Conservation (phyloP, 2,113 vertebrate species). For the Pogona vitticeps region DNA sequence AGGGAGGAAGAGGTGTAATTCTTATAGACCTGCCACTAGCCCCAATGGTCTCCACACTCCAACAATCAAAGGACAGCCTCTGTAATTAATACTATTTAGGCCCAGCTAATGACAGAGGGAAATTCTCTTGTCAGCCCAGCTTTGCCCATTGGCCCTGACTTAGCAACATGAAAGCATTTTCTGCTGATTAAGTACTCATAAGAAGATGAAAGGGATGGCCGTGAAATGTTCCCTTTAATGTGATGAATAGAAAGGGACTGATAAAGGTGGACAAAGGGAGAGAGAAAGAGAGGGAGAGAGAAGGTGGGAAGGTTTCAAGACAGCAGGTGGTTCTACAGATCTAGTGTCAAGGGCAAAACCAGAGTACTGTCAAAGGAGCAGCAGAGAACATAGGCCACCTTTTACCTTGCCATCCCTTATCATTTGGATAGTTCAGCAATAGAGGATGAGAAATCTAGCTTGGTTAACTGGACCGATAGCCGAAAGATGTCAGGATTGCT, state of each 20-base stretch:
- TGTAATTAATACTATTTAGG: conserved; percentile 77
- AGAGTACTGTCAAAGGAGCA: neutral
- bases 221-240: conserved; percentile 76
- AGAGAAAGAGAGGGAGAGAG: neutral
- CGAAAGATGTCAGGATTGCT: too few relatives aligned
- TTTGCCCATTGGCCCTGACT: conserved; percentile 74
- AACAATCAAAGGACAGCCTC: conserved; percentile 71
- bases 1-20: neutral
- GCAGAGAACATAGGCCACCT: neutral
- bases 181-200: conserved; percentile 75
- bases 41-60: conserved; percentile 61
- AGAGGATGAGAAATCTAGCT: too few relatives aligned
- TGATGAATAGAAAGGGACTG: conserved; percentile 75
- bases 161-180: conserved; percentile 78
- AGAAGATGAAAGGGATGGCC: conserved; percentile 76
- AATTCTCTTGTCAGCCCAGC: conserved; percentile 73
- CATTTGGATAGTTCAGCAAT: neutral
- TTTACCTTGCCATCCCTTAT: neutral
- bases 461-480: too few relatives aligned
- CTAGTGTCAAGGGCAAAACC: conserved; percentile 17
- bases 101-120: conserved; percentile 69
- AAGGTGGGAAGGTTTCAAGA: neutral
- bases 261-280: conserved; percentile 53
- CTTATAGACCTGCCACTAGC: conserved; percentile 11
- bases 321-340: conserved; percentile 41